Conservation (phyloP, 2,113 vertebrate genomes). For the Terrapene triunguis region DNA sequence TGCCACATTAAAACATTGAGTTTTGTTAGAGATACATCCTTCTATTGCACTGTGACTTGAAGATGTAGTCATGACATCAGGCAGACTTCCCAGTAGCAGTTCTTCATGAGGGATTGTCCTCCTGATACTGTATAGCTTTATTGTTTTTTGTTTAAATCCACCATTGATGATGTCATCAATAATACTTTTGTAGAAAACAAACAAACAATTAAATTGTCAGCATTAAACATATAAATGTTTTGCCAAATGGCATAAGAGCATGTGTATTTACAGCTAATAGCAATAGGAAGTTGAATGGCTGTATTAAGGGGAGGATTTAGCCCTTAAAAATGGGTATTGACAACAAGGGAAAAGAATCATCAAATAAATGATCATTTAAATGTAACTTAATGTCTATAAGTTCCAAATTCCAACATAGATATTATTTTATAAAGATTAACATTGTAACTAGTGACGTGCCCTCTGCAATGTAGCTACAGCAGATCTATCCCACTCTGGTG, state of each 20-base stretch:
- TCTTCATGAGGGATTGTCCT: neutral
- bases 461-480: neutral
- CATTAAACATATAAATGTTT: conserved; percentile 1
- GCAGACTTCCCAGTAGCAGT: neutral
- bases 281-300: neutral
- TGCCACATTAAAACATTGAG: neutral
- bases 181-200: conserved; percentile 31
- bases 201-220: conserved; percentile 13
- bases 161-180: neutral
- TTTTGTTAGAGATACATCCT: neutral
- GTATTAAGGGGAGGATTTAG: neutral
- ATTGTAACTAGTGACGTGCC: neutral
- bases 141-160: neutral
- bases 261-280: neutral
- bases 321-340: neutral
- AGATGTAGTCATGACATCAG: neutral
- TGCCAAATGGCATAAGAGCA: conserved; percentile 27
- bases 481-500: fast-evolving
- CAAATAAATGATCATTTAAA: neutral
- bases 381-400: neutral
- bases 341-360: neutral
- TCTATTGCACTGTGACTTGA: fast-evolving
- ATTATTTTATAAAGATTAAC: neutral
- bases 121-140: neutral
- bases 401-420: neutral